phyloP scores from a whole-genome alignment of 2,113 vertebrate genomes.

The Archocentrus centrarchus region DNA sequence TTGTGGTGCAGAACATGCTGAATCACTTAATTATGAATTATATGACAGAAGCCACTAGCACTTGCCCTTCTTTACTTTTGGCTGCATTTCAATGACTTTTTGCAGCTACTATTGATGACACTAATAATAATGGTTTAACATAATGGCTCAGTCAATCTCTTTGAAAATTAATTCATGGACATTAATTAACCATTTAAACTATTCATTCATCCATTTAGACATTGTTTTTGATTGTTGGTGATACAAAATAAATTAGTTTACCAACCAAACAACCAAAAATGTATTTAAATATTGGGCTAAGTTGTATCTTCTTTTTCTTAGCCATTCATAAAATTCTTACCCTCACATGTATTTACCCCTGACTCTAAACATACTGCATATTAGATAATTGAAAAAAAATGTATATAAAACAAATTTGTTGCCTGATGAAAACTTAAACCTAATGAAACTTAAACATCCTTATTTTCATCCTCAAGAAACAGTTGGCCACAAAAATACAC shows the following conservation, averaged over 20 bases:
- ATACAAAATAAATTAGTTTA: neutral
- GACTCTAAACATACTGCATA: neutral
- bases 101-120: neutral
- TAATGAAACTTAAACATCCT: neutral
- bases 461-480: neutral
- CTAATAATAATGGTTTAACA: constrained; percentile 1
- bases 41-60: neutral
- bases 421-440: neutral
- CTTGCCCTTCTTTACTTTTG: neutral
- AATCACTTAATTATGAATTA: constrained; percentile 7
- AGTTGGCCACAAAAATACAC: neutral
- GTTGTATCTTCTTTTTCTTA: neutral
- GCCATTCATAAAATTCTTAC: neutral
- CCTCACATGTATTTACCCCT: neutral
- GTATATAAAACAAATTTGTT: neutral
- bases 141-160: neutral
- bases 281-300: too few species aligned
- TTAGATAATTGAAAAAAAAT: neutral
- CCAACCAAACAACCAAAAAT: too few species aligned
- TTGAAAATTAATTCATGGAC: neutral
- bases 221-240: neutral
- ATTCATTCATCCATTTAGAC: neutral
- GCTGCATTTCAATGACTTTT: neutral
- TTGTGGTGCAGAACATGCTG: neutral
- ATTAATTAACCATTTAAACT: neutral